A percentile compares a stretch with the other conserved stretches of the same genome.
Conservation (phyloP, 2,797 vertebrate genomes). For the Chromobotia macracanthus region DNA sequence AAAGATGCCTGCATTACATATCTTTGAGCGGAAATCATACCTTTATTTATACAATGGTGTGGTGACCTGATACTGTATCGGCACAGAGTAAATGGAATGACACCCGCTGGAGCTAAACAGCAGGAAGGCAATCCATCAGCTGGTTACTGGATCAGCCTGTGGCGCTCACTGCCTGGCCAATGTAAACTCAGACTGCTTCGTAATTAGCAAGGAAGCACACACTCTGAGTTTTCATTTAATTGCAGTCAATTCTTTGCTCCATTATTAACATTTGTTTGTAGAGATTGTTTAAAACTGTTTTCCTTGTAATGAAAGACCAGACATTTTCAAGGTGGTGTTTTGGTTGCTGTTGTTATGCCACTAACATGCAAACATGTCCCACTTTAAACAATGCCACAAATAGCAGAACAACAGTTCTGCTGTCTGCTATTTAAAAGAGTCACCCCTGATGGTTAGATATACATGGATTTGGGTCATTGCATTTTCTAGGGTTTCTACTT, state of each 20-base stretch:
- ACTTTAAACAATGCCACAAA: conserved; percentile 10
- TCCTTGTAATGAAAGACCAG: not conserved
- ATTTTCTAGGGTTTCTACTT: conserved; percentile 22
- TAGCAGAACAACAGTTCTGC: conserved; percentile 33
- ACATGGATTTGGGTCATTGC: conserved; percentile 14
- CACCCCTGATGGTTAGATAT: conserved; percentile 4
- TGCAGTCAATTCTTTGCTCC: conserved; percentile 11
- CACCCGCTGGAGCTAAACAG: conserved; percentile 62
- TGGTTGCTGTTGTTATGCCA: not conserved
- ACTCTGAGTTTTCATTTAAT: conserved; percentile 29
- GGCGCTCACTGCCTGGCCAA: conserved; percentile 24
- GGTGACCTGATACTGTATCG: conserved; percentile 80
- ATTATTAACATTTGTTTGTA: conserved; percentile 12
- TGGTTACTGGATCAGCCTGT: conserved; percentile 46
- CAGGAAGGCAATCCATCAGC: conserved; percentile 74
- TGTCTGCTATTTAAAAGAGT: too few relatives aligned
- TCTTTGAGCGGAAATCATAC: conserved; percentile 80
- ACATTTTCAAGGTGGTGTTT: not conserved
- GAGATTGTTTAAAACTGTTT: conserved; percentile 2
- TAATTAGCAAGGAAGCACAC: conserved; percentile 28
- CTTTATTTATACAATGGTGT: conserved; percentile 77
- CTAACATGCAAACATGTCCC: not conserved
- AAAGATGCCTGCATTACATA: conserved; percentile 86
- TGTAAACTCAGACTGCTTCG: conserved; percentile 38
- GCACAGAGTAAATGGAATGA: conserved; percentile 66